These are phyloP conservation scores for Anolis carolinensis DNA, from an alignment of 2,113 vertebrate genomes.

Conservation along the genomic window DNA sequence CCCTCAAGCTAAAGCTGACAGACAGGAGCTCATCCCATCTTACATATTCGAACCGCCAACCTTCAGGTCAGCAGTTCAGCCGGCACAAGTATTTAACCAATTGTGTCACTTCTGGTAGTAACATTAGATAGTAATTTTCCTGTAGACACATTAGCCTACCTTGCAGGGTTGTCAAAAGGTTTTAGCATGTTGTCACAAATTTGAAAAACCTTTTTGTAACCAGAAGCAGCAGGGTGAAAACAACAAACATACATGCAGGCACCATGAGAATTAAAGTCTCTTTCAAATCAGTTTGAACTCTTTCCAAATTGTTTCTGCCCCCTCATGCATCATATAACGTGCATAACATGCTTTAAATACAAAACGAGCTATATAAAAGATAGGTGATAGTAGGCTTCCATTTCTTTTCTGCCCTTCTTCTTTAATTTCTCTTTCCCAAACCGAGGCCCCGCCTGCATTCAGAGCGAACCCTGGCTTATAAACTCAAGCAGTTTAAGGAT, in stretches of 20 bases:
- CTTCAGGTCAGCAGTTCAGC: too few relatives aligned
- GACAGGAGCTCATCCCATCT: too few relatives aligned
- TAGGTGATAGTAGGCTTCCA: conserved; percentile 22
- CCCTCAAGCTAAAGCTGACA: too few relatives aligned
- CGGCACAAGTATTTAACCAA: too few relatives aligned
- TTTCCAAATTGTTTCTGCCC: too few relatives aligned
- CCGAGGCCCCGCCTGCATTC: not conserved
- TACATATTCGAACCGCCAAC: too few relatives aligned
- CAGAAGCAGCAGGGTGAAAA: not conserved
- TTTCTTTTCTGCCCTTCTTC: not conserved
- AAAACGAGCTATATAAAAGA: not conserved
- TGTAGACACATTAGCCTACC: not conserved
- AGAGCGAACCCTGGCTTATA: conserved; percentile 40
- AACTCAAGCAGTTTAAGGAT: conserved; percentile 38
- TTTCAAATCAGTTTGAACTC: too few relatives aligned
- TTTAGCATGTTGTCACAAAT: not conserved
- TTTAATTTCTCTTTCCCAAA: conserved; percentile 38
- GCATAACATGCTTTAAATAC: not conserved
- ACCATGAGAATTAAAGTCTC: not conserved
- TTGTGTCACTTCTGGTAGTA: too few relatives aligned
- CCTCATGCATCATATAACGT: not conserved
- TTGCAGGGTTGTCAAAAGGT: not conserved
- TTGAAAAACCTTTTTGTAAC: not conserved
- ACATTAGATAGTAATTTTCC: too few relatives aligned
- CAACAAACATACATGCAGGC: not conserved